Base-by-base conservation (phyloP, 2,113 vertebrate species). In the Silurus asotus region DNA sequence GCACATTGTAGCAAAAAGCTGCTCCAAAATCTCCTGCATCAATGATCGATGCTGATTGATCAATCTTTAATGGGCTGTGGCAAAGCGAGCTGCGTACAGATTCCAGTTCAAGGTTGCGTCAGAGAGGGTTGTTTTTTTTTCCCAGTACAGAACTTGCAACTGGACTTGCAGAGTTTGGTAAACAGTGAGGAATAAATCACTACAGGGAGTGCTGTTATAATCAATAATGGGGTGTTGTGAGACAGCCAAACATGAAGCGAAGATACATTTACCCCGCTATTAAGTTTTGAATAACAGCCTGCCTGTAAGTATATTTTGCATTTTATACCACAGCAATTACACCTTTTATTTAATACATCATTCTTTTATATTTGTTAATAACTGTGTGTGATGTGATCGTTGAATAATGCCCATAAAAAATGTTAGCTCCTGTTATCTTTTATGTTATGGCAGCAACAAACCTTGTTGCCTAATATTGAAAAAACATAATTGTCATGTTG, bases 31-130 rank as follows among this genome's bases (percentile, higher is more conserved):
- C 83, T 76, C 80, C 62, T 70, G 56, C 56, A 86, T 51, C 53
- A 62, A 9, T 59, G 11, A 81, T 89, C 87, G 83, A 87, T 89
- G 86, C 9, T 81, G 70, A 89, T 82, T 85, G 53, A 89, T 86
- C 78, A 76, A 81, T 81, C 75, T 81, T 65, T 28, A 85, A 84
- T 64, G 77, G 81, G 76, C 89, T 11, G 17, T 76, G 81, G 76
- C 13, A 37, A 82, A 49, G 28, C 61, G 6, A 17, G 80, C 28
- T 76, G 53, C 49, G 20, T 82, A 64, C 51, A 69, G 59, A 64
- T 9, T 76, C 61, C 49, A 58, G 4, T 56, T 62, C 25, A 74
- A 74, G 45, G 53, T 62, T 61, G 82, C 2, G 14, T 65, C 49
- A 23, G 17, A 62, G 56, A 49, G 3, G 37, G 17, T 6, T 23